A percentile compares a stretch with the other conserved stretches of the same genome.
Evolutionary conservation across 2,113 vertebrate species (phyloP).

Genomic region (Casuarius casuarius): DNA sequence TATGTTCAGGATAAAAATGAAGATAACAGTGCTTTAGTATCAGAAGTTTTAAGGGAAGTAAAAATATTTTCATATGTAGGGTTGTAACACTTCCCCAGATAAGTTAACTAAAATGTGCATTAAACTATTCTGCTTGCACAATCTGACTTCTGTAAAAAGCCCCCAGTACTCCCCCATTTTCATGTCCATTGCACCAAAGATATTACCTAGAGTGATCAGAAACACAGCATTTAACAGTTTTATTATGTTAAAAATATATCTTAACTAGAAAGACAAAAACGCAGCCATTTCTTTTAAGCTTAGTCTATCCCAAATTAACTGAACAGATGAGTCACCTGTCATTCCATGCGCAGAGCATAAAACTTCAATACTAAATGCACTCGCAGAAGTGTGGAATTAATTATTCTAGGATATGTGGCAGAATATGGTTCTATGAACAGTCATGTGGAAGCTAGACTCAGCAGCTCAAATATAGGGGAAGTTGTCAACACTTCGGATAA

Average conservation of each 20-base stretch:
- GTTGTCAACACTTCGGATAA: not conserved
- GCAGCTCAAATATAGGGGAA: not conserved
- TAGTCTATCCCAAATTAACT: not conserved
- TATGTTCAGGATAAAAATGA: not conserved
- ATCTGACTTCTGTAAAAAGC: accelerated
- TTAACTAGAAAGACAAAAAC: not conserved
- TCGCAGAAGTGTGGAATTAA: not conserved
- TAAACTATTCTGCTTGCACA: not conserved
- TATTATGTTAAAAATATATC: not conserved
- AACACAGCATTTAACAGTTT: accelerated
- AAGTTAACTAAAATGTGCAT: not conserved
- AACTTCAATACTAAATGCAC: not conserved
- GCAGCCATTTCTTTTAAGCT: not conserved
- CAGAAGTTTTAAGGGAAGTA: not conserved
- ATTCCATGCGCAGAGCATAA: not conserved
- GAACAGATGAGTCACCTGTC: not conserved
- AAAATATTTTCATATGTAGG: not conserved
- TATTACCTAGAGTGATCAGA: not conserved
- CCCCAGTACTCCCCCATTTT: no score
- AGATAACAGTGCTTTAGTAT: not conserved
- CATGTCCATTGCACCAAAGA: not conserved
- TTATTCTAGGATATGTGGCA: accelerated
- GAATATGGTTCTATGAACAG: accelerated
- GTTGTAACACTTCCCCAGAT: not conserved
- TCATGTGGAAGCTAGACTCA: accelerated